Percentiles rank a stretch among this genome's conserved stretches.
These are phyloP conservation scores for Cossypha heuglini DNA, from an alignment of 2,797 vertebrate genomes.

Conservation along the genomic window DNA sequence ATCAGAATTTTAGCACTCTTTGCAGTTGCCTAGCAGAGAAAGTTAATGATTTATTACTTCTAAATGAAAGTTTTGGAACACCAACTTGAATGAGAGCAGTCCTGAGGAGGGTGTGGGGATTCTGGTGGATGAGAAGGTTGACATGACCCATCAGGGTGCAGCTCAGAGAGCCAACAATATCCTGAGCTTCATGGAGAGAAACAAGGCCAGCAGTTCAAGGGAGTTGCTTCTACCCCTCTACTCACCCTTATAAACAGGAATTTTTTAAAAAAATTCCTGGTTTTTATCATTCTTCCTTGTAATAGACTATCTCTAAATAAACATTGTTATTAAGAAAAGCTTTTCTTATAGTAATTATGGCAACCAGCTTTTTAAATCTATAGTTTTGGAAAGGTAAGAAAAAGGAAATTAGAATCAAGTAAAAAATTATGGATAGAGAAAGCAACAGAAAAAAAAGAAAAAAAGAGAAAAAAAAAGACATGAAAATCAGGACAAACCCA, in stretches of 20 bases:
- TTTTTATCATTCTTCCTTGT: neutral
- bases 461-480: rapidly evolving
- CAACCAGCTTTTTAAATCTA: neutral
- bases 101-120: neutral
- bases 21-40: neutral
- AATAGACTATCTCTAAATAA: neutral
- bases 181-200: neutral
- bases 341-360: neutral
- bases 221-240: neutral
- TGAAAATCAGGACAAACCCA: neutral
- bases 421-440: neutral
- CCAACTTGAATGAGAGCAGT: neutral
- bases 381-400: neutral
- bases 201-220: rapidly evolving
- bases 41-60: neutral
- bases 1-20: neutral
- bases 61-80: neutral
- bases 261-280: neutral
- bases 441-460: neutral
- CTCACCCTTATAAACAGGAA: rapidly evolving
- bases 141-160: neutral
- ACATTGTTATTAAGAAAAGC: neutral
- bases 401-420: neutral
- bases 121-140: neutral
- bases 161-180: neutral